A percentile compares a stretch with the other conserved stretches of the same genome.
Evolutionary conservation across 2,113 vertebrate species (phyloP).

Genomic region (Plectropomus leopardus): DNA sequence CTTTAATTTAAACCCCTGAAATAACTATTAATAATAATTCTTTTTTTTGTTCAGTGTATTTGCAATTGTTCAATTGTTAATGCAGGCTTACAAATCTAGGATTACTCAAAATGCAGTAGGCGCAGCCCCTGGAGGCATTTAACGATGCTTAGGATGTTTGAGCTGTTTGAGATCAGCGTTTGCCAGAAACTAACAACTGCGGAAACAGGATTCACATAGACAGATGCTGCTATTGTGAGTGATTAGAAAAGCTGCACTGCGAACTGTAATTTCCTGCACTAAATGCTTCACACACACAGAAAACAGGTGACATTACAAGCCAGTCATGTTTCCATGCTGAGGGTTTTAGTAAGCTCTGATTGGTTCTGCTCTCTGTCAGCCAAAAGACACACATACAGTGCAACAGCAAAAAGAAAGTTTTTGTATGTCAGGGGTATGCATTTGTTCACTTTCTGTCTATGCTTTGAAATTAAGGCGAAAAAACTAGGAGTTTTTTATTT

Average conservation of each 20-base stretch:
- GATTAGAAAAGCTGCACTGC: conserved; percentile 38
- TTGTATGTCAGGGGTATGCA: not conserved
- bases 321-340: conserved; percentile 38
- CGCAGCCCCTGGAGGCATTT: not conserved
- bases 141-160: conserved; percentile 3
- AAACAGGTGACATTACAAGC: conserved; percentile 64
- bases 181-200: conserved; percentile 33
- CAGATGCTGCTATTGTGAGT: conserved; percentile 34
- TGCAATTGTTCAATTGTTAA: not conserved
- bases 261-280: conserved; percentile 32
- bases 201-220: conserved; percentile 13
- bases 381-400: conserved; percentile 33
- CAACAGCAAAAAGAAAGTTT: conserved; percentile 1
- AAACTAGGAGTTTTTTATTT: too few relatives aligned
- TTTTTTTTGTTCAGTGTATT: too few relatives aligned
- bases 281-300: not conserved
- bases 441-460: too few relatives aligned
- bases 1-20: too few relatives aligned
- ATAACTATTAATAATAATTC: too few relatives aligned
- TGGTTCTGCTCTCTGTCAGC: conserved; percentile 44
- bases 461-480: too few relatives aligned
- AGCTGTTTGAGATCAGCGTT: not conserved
- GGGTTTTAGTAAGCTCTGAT: conserved; percentile 21
- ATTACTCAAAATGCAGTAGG: not conserved
- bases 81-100: not conserved